Evolutionary conservation across 1,140 invertebrate genomes (phyloP).

Genomic region (Atopsyche davidsoni): DNA sequence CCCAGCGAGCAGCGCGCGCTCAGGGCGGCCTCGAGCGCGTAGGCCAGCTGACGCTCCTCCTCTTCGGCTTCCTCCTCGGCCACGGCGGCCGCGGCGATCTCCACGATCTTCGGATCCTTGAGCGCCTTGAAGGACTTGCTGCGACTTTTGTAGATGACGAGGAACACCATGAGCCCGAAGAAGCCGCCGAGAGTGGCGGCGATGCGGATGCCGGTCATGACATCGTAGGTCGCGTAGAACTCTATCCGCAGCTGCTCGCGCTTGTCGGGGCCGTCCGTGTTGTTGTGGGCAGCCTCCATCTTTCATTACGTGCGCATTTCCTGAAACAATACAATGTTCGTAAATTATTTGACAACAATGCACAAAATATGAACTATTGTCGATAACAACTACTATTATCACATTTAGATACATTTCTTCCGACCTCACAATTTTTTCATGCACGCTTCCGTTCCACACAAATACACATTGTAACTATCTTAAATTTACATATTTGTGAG

Average conservation of each 20-base stretch:
- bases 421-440: no score
- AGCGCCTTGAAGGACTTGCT: conserved; percentile 64
- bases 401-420: no score
- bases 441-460: no score
- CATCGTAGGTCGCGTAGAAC: conserved; percentile 85
- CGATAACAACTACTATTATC: no score
- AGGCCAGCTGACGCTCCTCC: conserved; percentile 64
- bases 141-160: conserved; percentile 81
- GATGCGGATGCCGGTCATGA: conserved; percentile 84
- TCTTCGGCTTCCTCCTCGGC: conserved; percentile 65
- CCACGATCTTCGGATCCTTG: conserved; percentile 60
- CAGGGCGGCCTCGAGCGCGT: conserved; percentile 62
- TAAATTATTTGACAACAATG: no score
- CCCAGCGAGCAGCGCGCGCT: conserved; percentile 45
- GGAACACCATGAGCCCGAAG: conserved; percentile 80
- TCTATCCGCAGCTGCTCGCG: conserved; percentile 63
- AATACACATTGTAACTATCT: no score
- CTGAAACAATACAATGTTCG: conserved; percentile 7
- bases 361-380: no score
- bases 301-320: conserved; percentile 21
- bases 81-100: conserved; percentile 63
- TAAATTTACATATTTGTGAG: no score
- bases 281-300: conserved; percentile 26
- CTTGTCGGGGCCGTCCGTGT: conserved; percentile 24
- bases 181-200: conserved; percentile 82